Evolutionary conservation across 1,140 invertebrate species (phyloP).

Genomic region (Anoplolepis gracilipes): DNA sequence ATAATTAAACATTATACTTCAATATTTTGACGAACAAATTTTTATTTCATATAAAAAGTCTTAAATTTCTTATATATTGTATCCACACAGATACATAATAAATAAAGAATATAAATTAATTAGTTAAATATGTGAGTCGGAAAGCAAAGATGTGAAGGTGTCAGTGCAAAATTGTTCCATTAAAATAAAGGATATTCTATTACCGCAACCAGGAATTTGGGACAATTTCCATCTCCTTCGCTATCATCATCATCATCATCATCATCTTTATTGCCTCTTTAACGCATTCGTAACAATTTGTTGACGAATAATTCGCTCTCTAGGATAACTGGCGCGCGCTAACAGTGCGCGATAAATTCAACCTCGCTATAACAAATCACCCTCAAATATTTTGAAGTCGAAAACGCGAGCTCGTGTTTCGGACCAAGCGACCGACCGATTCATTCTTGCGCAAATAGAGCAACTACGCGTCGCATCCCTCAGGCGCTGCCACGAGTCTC

Average conservation of each 20-base stretch:
- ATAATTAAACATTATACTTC: not conserved
- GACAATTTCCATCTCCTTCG: conserved; percentile 13
- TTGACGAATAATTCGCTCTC: conserved; percentile 21
- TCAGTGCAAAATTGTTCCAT: not conserved
- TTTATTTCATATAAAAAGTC: not conserved
- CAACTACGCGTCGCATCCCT: conserved; percentile 43
- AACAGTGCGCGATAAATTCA: conserved; percentile 36
- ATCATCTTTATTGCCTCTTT: conserved; percentile 29
- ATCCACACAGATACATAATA: not conserved
- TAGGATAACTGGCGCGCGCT: not conserved
- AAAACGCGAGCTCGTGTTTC: conserved; percentile 18
- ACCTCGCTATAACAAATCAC: conserved; percentile 25
- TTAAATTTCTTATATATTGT: not conserved
- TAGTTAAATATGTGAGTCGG: not conserved
- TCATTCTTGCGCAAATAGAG: conserved; percentile 61
- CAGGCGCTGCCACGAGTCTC: conserved; percentile 2
- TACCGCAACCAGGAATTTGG: not conserved
- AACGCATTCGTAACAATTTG: conserved; percentile 32
- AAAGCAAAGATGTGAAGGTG: not conserved
- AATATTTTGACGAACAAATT: not conserved
- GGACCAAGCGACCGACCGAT: not conserved
- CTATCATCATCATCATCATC: conserved; percentile 33
- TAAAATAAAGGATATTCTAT: not conserved
- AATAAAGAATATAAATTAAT: not conserved
- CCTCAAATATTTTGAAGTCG: conserved; percentile 31